These are phyloP conservation scores for Coleophora flavipennella DNA, from an alignment of 2,888 invertebrate species.

Conservation along the genomic window DNA sequence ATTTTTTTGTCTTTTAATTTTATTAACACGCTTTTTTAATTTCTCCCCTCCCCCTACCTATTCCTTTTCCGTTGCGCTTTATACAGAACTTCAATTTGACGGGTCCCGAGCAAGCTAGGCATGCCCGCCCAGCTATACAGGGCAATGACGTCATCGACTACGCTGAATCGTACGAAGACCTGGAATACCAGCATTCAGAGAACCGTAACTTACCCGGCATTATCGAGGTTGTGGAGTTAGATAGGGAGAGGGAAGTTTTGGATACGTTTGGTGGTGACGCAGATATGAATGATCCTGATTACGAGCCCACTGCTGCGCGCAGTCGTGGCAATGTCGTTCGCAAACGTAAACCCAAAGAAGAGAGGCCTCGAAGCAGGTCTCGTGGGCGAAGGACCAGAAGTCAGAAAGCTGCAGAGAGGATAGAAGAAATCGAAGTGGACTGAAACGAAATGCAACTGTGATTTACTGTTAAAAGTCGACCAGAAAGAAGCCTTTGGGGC, in stretches of 20 bases:
- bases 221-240: slow-evolving; percentile 50
- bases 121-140: slow-evolving; percentile 33
- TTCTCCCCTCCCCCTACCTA: slow-evolving; percentile 54
- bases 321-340: slow-evolving; percentile 50
- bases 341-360: slow-evolving; percentile 51
- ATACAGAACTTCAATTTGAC: slow-evolving; percentile 67
- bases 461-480: too few relatives aligned
- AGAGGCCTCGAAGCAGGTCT: slow-evolving; percentile 51
- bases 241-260: slow-evolving; percentile 22
- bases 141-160: slow-evolving; percentile 48
- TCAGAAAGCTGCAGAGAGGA: slow-evolving; percentile 42
- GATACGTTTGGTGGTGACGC: slow-evolving; percentile 24
- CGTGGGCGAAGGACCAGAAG: slow-evolving; percentile 58
- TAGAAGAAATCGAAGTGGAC: slow-evolving; percentile 42
- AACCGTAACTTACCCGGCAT: slow-evolving; percentile 36
- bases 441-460: slow-evolving; percentile 49
- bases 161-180: slow-evolving; percentile 39
- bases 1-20: slow-evolving; percentile 49
- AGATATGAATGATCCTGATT: slow-evolving; percentile 46
- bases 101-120: slow-evolving; percentile 40
- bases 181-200: slow-evolving; percentile 40
- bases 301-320: slow-evolving; percentile 48
- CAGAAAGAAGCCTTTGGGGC: too few relatives aligned
- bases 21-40: slow-evolving; percentile 74
- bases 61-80: slow-evolving; percentile 41